Base-by-base conservation (phyloP, 2,888 invertebrate species). In the Melieria picta region DNA sequence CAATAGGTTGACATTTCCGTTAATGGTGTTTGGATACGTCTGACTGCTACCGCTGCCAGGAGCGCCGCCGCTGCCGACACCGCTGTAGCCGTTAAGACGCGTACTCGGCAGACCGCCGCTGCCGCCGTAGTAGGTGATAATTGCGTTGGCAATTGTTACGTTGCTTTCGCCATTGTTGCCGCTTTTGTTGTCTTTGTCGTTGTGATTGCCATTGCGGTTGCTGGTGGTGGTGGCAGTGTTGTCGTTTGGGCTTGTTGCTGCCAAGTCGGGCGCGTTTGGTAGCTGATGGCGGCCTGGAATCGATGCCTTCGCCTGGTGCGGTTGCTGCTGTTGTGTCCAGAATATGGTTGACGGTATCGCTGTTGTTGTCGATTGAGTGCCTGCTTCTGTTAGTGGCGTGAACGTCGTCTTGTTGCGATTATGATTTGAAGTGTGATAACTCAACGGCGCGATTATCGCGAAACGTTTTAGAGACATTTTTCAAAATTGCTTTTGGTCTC, bases 1-100 rank as follows among this genome's bases (percentile, higher is more conserved):
- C 79, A 94, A 89, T 78, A 94, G 89, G 87, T 94, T 94, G 82
- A 91, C 90, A 80, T 90, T 90, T 79, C 91, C 91, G 82, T 91
- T 84, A 78, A 83, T 84, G 75, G 81, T 80, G 76, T 84, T 80
- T 30, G 83, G 79, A 77, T 82, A 83, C 46, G 79, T 76, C 68
- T 80, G 78, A 52, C 78, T 76, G 67, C 79, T 80, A 57, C 81
- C 77, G 50, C 79, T 76, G 42, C 78, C 65, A 58, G 74, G 75
- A 11, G 74, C 77, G 30, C 70, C 69, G 4, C 73, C 73, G 56
- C 75, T 73, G 63, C 78, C 75, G 62, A 79, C 79, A 61, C 79
- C 80, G 73, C 76, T 78, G 69, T 80, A 78, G 72, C 76, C 77
- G 71, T 74, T 74, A 65, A 73, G 76, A 57, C 83, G 82, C 77